Evolutionary conservation across 2,113 vertebrate species (phyloP), one percentile per base, ranked within the genome.

Genomic region (Dascyllus trimaculatus): DNA sequence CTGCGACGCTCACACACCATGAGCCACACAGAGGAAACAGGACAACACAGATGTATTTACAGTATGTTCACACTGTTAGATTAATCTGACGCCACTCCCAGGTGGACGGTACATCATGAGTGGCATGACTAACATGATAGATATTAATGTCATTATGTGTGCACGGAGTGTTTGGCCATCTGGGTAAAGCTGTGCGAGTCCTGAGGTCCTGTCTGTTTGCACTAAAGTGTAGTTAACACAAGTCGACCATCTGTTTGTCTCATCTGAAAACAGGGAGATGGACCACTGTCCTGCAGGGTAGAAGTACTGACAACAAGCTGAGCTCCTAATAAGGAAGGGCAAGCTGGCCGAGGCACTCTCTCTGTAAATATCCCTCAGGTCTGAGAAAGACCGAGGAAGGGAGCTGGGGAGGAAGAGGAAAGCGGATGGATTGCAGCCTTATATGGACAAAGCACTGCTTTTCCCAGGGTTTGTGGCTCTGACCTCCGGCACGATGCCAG

Each of bases 391-490:
- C 75, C 75, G 74, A 82, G 86, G 93, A 91, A 93, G 87, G 86
- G 91, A 90, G 82, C 78, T 80, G 81, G 88, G 85, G 91, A 93
- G 93, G 92, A 92, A 94, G 90, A 93, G 91, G 91, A 90, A 91
- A 94, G 93, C 91, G 93, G 94, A 95, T 93, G 93, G 93, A 94
- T 94, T 93, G 91, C 88, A 93, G 83, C 94, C 95, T 94, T 95
- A 95, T 95, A 95, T 94, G 94, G 95, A 89, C 87, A 95, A 92
- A 94, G 93, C 92, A 73, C 79, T 90, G 91, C 88, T 93, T 95
- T 95, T 95, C 94, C 93, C 95, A 95, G 90, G 94, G 91, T 94
- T 93, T 92, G 93, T 88, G 91, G 85, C 75, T 90, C 91, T 85
- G 89, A 93, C 85, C 88, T 59, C 82, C 69, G 91, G 93, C 91